Conservation (phyloP, 2,113 vertebrate species). For the Lagenorhynchus albirostris region DNA sequence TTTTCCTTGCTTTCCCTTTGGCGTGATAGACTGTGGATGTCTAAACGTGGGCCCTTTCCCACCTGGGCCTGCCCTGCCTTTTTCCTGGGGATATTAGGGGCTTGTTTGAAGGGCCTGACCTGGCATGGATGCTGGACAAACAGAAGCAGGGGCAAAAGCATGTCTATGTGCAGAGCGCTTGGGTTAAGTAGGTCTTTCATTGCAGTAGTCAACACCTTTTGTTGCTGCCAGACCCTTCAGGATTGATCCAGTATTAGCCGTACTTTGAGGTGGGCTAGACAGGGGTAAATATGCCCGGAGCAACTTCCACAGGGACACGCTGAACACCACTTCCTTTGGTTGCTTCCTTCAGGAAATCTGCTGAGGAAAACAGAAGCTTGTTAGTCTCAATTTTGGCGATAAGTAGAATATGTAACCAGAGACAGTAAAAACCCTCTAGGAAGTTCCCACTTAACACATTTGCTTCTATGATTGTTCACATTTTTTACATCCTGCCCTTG, state of each 20-base stretch:
- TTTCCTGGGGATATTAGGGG: constrained; percentile 49
- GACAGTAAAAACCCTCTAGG: constrained; percentile 53
- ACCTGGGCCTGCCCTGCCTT: constrained; percentile 15
- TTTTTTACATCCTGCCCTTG: constrained; percentile 60
- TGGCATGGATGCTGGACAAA: constrained; percentile 42
- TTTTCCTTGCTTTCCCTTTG: constrained; percentile 31
- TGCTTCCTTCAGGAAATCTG: neutral
- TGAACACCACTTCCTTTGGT: constrained; percentile 33
- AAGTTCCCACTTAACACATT: constrained; percentile 69
- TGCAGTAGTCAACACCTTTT: constrained; percentile 50
- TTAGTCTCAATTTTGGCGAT: constrained; percentile 50
- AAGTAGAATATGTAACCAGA: constrained; percentile 52
- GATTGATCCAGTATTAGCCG: neutral
- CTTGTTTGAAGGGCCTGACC: constrained; percentile 54
- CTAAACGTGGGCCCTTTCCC: neutral
- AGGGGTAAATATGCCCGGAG: neutral
- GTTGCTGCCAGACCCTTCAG: constrained; percentile 54
- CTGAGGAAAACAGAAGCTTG: constrained; percentile 54
- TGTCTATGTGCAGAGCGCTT: neutral
- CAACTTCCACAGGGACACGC: neutral
- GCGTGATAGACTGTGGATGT: constrained; percentile 23
- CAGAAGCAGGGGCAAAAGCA: constrained; percentile 1
- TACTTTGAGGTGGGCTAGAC: constrained; percentile 57
- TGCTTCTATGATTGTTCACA: constrained; percentile 40
- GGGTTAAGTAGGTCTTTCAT: constrained; percentile 50